phyloP scores from a whole-genome alignment of 2,113 vertebrate species.

The Gambusia affinis region DNA sequence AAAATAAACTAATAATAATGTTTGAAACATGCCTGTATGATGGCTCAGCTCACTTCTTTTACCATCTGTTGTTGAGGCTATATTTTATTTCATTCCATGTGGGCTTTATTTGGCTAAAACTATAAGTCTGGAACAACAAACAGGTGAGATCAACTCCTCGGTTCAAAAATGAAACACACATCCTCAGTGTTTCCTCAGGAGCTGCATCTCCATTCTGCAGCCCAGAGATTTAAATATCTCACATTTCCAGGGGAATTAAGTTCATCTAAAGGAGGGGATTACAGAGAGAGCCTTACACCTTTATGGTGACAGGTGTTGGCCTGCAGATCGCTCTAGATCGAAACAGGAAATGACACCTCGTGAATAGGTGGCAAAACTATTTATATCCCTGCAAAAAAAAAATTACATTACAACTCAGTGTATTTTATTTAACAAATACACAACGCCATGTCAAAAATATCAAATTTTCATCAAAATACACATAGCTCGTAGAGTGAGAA shows the following conservation, averaged over 20 bases:
- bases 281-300: slow-evolving; percentile 41
- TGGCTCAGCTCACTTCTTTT: neutral
- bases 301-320: slow-evolving; percentile 27
- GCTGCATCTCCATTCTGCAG: neutral
- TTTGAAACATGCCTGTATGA: neutral
- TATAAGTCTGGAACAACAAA: neutral
- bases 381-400: neutral
- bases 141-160: neutral
- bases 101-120: neutral
- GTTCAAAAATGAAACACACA: neutral
- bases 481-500: neutral
- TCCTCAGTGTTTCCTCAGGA: slow-evolving; percentile 1
- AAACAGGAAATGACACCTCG: neutral
- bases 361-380: neutral
- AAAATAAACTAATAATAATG: neutral
- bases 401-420: neutral
- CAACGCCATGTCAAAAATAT: neutral
- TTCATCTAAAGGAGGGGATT: slow-evolving; percentile 61
- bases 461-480: neutral
- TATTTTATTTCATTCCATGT: neutral
- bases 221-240: slow-evolving; percentile 43
- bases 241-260: slow-evolving; percentile 34
- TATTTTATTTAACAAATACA: neutral
- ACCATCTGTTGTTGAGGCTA: neutral
- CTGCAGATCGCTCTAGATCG: neutral